phyloP scores from a whole-genome alignment of 2,113 vertebrate genomes.

The Larimichthys crocea region DNA sequence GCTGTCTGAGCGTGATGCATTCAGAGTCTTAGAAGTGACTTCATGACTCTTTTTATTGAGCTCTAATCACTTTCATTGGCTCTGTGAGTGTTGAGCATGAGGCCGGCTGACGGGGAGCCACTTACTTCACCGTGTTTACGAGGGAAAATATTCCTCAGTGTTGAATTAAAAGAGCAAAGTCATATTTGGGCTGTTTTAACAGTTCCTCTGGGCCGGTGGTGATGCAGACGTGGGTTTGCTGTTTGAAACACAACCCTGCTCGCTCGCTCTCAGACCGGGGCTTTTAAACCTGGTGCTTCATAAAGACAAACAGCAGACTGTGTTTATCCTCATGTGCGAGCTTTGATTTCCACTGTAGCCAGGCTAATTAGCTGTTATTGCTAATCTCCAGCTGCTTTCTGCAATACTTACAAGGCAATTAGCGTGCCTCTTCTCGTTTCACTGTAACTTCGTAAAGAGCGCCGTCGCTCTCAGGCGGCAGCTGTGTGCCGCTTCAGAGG shows the following conservation, averaged over 20 bases:
- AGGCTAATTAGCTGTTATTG: conserved; percentile 74
- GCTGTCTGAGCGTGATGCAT: neutral
- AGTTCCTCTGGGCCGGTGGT: conserved; percentile 13
- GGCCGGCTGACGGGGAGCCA: conserved; percentile 39
- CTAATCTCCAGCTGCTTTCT: conserved; percentile 77
- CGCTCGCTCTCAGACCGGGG: conserved; percentile 17
- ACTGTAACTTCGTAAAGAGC: conserved; percentile 34
- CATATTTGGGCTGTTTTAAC: conserved; percentile 34
- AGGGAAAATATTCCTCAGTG: conserved; percentile 65
- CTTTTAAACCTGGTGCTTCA: conserved; percentile 47
- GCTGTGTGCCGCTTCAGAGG: conserved; percentile 26
- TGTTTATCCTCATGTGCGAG: conserved; percentile 43
- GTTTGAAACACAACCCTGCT: conserved; percentile 27
- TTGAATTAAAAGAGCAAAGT: neutral
- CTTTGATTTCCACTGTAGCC: conserved; percentile 60
- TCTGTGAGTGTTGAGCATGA: neutral
- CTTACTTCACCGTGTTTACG: conserved; percentile 57
- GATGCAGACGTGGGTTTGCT: neutral
- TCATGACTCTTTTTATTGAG: conserved; percentile 27
- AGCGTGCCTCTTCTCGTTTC: conserved; percentile 54
- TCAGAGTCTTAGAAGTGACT: neutral
- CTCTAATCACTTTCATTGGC: conserved; percentile 28
- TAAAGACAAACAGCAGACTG: conserved; percentile 56
- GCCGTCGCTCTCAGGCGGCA: neutral
- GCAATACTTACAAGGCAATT: conserved; percentile 69